A percentile compares a stretch with the other conserved stretches of the same genome.
phyloP scores from a whole-genome alignment of 2,113 vertebrate species.

The Lontra canadensis region DNA sequence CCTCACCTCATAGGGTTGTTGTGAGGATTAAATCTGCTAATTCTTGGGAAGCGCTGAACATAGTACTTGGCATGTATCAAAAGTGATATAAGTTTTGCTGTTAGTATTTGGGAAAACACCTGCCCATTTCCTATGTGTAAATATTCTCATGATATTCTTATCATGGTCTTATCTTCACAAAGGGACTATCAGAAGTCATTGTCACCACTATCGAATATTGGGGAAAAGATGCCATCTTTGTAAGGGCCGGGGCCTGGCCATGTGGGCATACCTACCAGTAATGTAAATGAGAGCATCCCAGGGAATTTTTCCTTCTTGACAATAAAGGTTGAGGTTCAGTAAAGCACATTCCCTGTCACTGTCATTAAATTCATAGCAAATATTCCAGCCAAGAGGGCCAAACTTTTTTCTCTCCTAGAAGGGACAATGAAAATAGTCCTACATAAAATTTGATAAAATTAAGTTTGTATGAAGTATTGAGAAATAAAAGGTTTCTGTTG shows the following conservation, averaged over 20 bases:
- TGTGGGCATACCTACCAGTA: constrained; percentile 75
- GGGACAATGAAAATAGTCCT: background rate
- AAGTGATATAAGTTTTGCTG: background rate
- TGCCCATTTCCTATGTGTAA: background rate
- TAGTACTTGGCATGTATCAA: background rate
- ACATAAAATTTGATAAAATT: background rate
- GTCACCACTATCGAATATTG: background rate
- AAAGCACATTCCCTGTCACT: constrained; percentile 90
- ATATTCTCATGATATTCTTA: background rate
- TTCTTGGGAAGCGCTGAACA: background rate
- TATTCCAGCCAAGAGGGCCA: constrained; percentile 90
- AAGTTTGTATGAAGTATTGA: constrained; percentile 29
- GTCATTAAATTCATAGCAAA: constrained; percentile 89
- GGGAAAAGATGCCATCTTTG: background rate
- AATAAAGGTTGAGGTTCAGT: constrained; percentile 89
- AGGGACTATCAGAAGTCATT: background rate
- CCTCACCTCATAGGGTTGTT: background rate
- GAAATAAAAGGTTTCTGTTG: background rate
- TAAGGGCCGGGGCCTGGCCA: background rate
- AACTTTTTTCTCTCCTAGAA: constrained; percentile 90
- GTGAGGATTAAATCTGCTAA: constrained; percentile 15
- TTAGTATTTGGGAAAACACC: background rate
- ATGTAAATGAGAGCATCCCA: constrained; percentile 87
- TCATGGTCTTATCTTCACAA: background rate
- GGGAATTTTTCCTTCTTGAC: constrained; percentile 83